A percentile compares a stretch with the other conserved stretches of the same genome.
phyloP scores from a whole-genome alignment of 2,797 vertebrate species.

The Prionace glauca region DNA sequence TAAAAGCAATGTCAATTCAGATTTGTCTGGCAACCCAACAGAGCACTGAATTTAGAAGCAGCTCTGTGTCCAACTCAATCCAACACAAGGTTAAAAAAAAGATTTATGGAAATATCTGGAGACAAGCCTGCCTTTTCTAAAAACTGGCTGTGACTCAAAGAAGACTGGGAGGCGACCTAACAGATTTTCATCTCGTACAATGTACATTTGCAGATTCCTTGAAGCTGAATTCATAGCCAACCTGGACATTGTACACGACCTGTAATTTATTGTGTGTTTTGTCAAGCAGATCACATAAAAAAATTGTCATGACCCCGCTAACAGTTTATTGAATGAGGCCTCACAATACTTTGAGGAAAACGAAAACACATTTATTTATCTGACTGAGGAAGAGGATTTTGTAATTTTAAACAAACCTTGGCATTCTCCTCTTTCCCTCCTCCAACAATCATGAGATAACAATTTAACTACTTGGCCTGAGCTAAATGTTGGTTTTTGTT shows the following conservation, averaged over 20 bases:
- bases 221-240: neutral
- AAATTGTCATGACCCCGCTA: neutral
- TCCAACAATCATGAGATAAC: constrained; percentile 12
- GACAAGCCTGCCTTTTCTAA: neutral
- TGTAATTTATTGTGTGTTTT: neutral
- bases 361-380: constrained; percentile 23
- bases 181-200: neutral
- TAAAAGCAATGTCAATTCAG: neutral
- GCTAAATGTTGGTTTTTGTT: neutral
- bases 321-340: neutral
- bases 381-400: neutral
- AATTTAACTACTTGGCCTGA: neutral
- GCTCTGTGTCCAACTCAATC: neutral
- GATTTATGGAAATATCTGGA: neutral
- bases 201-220: neutral
- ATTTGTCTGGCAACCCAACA: neutral
- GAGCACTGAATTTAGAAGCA: neutral
- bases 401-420: constrained; percentile 22
- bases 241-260: neutral
- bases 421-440: neutral
- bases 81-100: neutral
- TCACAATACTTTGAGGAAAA: neutral
- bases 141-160: neutral
- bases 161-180: neutral
- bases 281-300: neutral